Evolutionary conservation across 1,140 invertebrate genomes (phyloP), one percentile per base, ranked within the genome.

Genomic region (Lamellibrachia luymesi): DNA sequence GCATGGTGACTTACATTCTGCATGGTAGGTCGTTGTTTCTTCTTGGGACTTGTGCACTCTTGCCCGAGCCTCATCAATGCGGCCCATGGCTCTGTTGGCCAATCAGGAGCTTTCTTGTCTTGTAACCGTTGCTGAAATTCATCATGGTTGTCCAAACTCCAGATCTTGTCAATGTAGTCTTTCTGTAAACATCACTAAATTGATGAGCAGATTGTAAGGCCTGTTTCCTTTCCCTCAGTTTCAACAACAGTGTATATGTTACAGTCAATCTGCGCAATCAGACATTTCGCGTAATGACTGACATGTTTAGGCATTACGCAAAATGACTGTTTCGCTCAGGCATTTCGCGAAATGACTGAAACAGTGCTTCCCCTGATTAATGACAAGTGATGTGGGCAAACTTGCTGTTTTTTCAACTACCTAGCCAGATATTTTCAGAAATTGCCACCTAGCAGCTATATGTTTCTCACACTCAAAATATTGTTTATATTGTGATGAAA

Each of bases 1-100:
- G 38, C 38, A 38, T 38, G 38, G 13, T 5, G 25, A 91, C 91
- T n/a, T 91, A 93, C 92, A 50, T 90, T 49, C 50, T 52, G 51
- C 92, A 93, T 93, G 50, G 4, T 50, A 22, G 92, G 92, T 90
- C 92, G 92, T 7, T 93, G 6, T 49, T 93, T 93, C 64, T 93
- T 93, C 6, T 22, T 80, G 6, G 50, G 22, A 80, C 25, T 50
- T 8, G 92, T 90, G 64, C 92, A 93, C 27, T 64, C 5, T 6
- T 13, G 51, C 17, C 56, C 92, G 13, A 93, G 52, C 7, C 8
- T 2, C 51, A 93, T 64, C 51, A 93, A 50, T 2, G 22, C n/a
- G 27, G 38, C 27, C 92, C 92, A 93, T 51, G 80, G 4, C 6
- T 93, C 51, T 50, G 50, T 8, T 13, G 92, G 92, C 92, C 92